These are phyloP conservation scores for Myotis lucifugus DNA, from an alignment of 2,113 vertebrate genomes.

Conservation along the genomic window DNA sequence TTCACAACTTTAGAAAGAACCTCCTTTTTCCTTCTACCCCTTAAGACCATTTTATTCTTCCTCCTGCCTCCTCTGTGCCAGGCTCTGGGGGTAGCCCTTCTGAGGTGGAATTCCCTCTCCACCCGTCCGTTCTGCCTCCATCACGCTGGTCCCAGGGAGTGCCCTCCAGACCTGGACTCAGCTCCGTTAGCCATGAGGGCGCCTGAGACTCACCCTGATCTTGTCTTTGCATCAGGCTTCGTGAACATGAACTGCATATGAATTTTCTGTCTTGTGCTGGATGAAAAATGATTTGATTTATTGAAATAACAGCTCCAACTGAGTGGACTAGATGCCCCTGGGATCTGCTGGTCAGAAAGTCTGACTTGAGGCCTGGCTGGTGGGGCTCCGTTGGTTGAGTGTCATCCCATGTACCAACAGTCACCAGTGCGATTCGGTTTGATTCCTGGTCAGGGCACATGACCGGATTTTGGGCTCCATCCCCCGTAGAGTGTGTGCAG, in stretches of 20 bases:
- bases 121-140: background rate
- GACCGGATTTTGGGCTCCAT: no score
- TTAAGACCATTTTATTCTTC: background rate
- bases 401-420: no score
- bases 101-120: accelerated
- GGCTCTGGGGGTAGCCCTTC: background rate
- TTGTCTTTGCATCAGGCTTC: background rate
- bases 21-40: background rate
- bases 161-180: background rate
- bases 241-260: background rate
- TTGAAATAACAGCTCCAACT: background rate
- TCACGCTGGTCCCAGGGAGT: background rate
- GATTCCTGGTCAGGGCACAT: no score
- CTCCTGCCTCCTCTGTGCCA: background rate
- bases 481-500: no score
- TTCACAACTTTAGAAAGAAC: background rate
- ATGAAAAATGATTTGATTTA: background rate
- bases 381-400: no score
- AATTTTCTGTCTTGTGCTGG: background rate
- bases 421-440: no score
- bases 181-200: background rate
- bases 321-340: background rate
- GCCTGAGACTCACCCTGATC: background rate
- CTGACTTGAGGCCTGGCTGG: background rate
- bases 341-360: background rate